phyloP scores from a whole-genome alignment of 1,140 invertebrate species.

The Glossosoma conforme region DNA sequence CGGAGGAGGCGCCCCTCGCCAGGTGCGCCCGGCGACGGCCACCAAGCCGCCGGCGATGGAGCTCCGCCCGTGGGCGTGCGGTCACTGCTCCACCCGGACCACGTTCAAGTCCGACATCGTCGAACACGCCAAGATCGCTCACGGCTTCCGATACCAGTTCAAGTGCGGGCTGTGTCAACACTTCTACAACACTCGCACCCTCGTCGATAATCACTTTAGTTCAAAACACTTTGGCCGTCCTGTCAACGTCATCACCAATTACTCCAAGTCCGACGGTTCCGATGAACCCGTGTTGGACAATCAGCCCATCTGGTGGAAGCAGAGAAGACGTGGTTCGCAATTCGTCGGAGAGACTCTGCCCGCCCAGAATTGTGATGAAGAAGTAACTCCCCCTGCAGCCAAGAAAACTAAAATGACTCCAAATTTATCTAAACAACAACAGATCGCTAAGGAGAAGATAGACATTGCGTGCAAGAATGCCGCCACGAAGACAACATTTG shows the following conservation, averaged over 20 bases:
- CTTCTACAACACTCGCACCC: constrained; percentile 51
- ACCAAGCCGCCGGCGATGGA: constrained; percentile 42
- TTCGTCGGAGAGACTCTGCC: constrained; percentile 6
- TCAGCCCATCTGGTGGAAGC: constrained; percentile 17
- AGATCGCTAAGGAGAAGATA: not conserved
- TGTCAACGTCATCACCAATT: constrained; percentile 33
- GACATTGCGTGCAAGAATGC: not conserved
- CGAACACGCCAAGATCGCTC: constrained; percentile 51
- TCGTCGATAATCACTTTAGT: constrained; percentile 54
- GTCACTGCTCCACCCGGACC: constrained; percentile 59
- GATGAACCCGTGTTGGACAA: constrained; percentile 8
- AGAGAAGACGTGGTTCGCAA: constrained; percentile 16
- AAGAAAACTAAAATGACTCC: constrained; percentile 5
- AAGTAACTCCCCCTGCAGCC: not conserved
- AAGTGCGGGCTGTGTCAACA: constrained; percentile 62
- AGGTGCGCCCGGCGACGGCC: constrained; percentile 31
- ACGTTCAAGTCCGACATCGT: constrained; percentile 56
- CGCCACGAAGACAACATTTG: not conserved
- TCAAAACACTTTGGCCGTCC: constrained; percentile 46
- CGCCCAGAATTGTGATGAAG: not conserved
- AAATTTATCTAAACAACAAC: not conserved
- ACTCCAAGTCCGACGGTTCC: constrained; percentile 23
- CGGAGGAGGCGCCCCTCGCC: constrained; percentile 35
- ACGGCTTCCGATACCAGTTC: constrained; percentile 61
- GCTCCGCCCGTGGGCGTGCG: constrained; percentile 60